Evolutionary conservation across 1,140 invertebrate species (phyloP), one percentile per base, ranked within the genome.

Genomic region (Mya arenaria): DNA sequence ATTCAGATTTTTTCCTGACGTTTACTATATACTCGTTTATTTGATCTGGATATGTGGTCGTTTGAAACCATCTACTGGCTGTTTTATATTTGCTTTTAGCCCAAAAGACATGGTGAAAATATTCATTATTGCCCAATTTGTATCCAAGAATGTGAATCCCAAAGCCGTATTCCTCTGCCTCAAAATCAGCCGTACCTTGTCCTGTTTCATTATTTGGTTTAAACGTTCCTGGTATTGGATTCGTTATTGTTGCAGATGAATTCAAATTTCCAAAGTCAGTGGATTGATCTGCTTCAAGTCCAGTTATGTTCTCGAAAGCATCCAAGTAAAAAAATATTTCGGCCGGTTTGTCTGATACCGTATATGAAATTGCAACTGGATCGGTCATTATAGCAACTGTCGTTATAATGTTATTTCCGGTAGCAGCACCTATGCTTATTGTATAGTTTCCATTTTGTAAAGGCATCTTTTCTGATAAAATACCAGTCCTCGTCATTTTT

Each of bases 401-500:
- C 28, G 71, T 74, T 0, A 74, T 28, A 60, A 39, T 74, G 30
- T n/a, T 32, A 28, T 58, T 28, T 41, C 71, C 71, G n/a, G 8
- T 39, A 1, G 71, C 71, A 25, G n/a, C 23, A 15, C 55, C 32
- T 15, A 37, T 28, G 5, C 2, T 74, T n/a, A 74, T 39, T 15
- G 71, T 25, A 41, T 74, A 74, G 41, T 74, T 74, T 10, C 71
- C 71, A 25, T 28, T 19, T 74, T 74, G 55, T 25, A 74, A 13
- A 2, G 19, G 2, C 37, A 25, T 17, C 8, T 34, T n/a, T 19
- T 62, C 52, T 6, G 71, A 74, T 36, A 74, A 23, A 37, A 74
- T 41, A 37, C 71, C 58, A 25, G 71, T 60, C n/a, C 60, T 74
- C 5, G 32, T 41, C 0, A 74, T 60, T 17, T 25, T 37, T 37